Evolutionary conservation across 2,113 vertebrate genomes (phyloP).

Genomic region (Phyllostomus discolor): DNA sequence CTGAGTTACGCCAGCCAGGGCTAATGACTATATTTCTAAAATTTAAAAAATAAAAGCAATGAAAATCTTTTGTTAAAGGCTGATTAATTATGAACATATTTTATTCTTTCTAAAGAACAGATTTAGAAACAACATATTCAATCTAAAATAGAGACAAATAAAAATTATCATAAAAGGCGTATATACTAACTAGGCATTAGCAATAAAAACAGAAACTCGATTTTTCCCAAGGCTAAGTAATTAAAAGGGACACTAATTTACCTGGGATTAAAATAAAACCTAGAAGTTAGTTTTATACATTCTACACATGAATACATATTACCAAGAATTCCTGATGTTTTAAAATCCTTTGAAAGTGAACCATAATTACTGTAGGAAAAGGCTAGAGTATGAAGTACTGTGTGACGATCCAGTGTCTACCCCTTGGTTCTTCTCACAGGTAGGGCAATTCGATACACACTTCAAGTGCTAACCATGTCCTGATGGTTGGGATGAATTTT

Average conservation of each 20-base stretch:
- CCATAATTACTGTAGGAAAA: neutral
- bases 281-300: neutral
- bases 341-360: neutral
- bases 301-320: neutral
- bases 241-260: neutral
- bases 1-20: too few species aligned
- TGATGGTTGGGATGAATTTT: neutral
- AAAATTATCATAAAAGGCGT: neutral
- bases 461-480: neutral
- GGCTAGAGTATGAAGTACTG: neutral
- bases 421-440: neutral
- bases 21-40: neutral
- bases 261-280: neutral
- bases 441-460: neutral
- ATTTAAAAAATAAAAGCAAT: conserved; percentile 1
- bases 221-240: neutral
- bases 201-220: neutral
- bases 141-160: neutral
- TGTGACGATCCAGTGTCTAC: neutral
- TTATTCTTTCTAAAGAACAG: neutral
- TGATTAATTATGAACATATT: neutral
- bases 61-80: neutral
- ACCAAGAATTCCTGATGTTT: neutral
- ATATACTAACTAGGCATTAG: neutral
- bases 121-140: neutral